Base-by-base conservation (phyloP, 2,113 vertebrate species). In the Okapia johnstoni region DNA sequence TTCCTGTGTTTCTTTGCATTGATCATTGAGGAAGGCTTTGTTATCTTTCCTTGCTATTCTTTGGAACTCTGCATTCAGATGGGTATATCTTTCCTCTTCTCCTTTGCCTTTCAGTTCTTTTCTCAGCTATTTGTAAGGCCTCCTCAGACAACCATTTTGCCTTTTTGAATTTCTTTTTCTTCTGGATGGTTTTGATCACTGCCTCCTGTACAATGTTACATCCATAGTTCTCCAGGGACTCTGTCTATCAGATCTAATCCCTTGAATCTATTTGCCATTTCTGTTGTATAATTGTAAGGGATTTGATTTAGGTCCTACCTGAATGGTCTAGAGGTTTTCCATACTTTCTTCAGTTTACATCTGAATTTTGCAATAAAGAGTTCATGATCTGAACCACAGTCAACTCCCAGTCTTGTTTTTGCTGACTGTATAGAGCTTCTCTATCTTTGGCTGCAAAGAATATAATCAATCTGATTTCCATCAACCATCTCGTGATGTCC, bases 121-220 rank as follows among this genome's bases (percentile, higher is more conserved):
- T n/a, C 61, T 63, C 0, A 0, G 16, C 30, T 63, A 63, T 63
- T 19, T 63, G 61, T n/a, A 63, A n/a, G 61, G 61, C 61, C 15
- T 63, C 61, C 61, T 19, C 16, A 19, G 61, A 63, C 61, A 63
- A 63, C 33, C 61, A n/a, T n/a, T 63, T 2, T 63, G 61, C 61
- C 33, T 63, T 63, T 63, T 17, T 63, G 30, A 63, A 9, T 17
- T n/a, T n/a, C 33, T 63, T 63, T 63, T n/a, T n/a, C 28, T n/a
- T 63, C 7, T 3, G 33, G 61, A n/a, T 63, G 33, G 61, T n/a
- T n/a, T 63, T 63, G 33, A 63, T 63, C 61, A 63, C 61, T 63
- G 61, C 7, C 7, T 63, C 33, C 15, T n/a, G 3, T 63, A 63
- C 33, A 63, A n/a, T 17, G 16, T 63, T 63, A 63, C 0, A 2